These are phyloP conservation scores for Nibea albiflora DNA, from an alignment of 2,113 vertebrate genomes.

Conservation along the genomic window DNA sequence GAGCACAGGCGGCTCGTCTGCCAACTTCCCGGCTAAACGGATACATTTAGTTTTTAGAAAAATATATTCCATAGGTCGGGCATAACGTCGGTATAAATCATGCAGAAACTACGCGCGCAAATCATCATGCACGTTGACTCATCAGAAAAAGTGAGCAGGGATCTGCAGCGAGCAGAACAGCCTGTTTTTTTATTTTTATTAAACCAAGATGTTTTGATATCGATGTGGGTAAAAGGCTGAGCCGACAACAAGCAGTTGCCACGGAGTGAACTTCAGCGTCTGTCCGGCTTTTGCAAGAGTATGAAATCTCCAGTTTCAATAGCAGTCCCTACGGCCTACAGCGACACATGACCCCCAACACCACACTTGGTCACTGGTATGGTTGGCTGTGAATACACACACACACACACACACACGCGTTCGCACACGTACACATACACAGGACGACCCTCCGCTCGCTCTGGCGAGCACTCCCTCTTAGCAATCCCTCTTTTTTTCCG, in stretches of 20 bases:
- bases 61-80: neutral
- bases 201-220: conserved; percentile 36
- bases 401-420: conserved; percentile 39
- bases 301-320: conserved; percentile 72
- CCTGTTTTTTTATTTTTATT: neutral
- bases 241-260: conserved; percentile 13
- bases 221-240: conserved; percentile 52
- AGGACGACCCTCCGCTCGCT: conserved; percentile 18
- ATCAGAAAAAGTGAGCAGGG: neutral
- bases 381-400: conserved; percentile 22
- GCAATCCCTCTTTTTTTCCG: conserved; percentile 50
- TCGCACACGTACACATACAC: conserved; percentile 19
- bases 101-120: conserved; percentile 11
- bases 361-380: conserved; percentile 38
- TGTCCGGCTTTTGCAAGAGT: conserved; percentile 65
- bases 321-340: conserved; percentile 57
- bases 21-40: conserved; percentile 39
- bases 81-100: neutral
- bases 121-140: neutral
- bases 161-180: neutral
- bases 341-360: conserved; percentile 60
- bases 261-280: conserved; percentile 35
- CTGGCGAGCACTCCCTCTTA: conserved; percentile 40
- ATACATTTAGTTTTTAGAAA: conserved; percentile 21
- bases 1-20: conserved; percentile 26